Percentiles rank a stretch among this genome's conserved stretches.
phyloP scores from a whole-genome alignment of 2,113 vertebrate species.

The Rhabdomys dilectus region DNA sequence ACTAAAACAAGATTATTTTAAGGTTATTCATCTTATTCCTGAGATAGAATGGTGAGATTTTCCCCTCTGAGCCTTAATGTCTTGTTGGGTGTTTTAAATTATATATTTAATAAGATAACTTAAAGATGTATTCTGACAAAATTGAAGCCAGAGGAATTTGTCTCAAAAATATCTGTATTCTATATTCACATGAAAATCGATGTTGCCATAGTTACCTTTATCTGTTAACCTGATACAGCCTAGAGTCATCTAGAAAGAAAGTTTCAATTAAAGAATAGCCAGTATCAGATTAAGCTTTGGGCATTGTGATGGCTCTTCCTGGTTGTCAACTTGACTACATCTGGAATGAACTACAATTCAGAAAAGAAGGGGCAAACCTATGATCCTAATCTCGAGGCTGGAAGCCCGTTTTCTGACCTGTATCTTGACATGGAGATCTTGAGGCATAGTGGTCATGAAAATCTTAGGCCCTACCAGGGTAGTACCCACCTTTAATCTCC shows the following conservation, averaged over 20 bases:
- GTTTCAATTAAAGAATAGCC: neutral
- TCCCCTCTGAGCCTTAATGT: neutral
- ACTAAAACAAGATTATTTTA: slow-evolving; percentile 8
- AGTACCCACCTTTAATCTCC: no score
- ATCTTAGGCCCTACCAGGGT: no score
- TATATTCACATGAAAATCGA: neutral
- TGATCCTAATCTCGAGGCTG: no score
- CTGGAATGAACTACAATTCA: no score
- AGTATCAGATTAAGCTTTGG: neutral
- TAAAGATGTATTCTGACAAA: neutral
- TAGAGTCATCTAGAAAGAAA: neutral
- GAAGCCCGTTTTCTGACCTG: no score
- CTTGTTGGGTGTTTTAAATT: neutral
- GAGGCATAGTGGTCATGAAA: no score
- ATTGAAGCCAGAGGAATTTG: neutral
- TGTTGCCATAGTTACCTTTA: neutral
- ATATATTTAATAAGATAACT: slow-evolving; percentile 5
- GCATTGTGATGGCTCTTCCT: no score
- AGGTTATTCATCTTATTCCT: neutral
- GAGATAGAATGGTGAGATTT: slow-evolving; percentile 5
- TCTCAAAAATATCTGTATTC: neutral
- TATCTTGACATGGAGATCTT: no score
- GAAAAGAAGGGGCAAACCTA: no score
- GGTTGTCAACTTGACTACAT: no score
- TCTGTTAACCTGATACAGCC: neutral